Percentiles rank a stretch among this genome's conserved stretches.
Conservation (phyloP, 2,113 vertebrate genomes). For the Pimephales promelas region DNA sequence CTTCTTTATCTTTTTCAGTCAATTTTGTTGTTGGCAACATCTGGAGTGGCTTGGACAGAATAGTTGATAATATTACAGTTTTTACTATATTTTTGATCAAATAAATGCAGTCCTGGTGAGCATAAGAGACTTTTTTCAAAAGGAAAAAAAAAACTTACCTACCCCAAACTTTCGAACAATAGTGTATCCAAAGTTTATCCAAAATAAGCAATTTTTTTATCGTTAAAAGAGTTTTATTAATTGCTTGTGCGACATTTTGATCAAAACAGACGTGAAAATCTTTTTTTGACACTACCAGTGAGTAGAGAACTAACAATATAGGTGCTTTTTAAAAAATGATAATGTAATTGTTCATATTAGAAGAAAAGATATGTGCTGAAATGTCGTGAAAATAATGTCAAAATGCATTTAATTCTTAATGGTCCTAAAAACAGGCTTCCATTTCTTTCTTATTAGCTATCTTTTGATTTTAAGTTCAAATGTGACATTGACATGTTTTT, state of each 20-base stretch:
- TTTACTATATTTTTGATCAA: neutral
- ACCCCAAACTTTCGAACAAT: neutral
- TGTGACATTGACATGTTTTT: slow-evolving; percentile 4
- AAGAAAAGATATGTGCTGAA: neutral
- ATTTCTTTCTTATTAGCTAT: neutral
- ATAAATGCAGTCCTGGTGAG: neutral
- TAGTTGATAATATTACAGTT: neutral
- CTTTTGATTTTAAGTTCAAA: neutral
- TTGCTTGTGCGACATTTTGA: neutral
- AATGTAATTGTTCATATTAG: too few species aligned
- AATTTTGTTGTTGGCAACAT: too few species aligned
- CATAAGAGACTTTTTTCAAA: neutral
- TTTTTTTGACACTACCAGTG: neutral
- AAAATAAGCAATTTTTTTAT: neutral
- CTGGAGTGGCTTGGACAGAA: too few species aligned
- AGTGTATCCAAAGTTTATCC: neutral
- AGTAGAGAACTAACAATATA: neutral
- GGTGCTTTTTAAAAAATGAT: neutral
- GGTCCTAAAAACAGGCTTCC: neutral
- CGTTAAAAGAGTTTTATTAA: neutral
- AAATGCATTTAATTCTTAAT: neutral
- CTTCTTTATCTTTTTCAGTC: too few species aligned
- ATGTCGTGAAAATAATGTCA: neutral
- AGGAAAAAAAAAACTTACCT: neutral
- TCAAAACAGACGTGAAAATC: too few species aligned